These are phyloP conservation scores for Indri indri DNA, from an alignment of 2,113 vertebrate genomes.

Conservation along the genomic window DNA sequence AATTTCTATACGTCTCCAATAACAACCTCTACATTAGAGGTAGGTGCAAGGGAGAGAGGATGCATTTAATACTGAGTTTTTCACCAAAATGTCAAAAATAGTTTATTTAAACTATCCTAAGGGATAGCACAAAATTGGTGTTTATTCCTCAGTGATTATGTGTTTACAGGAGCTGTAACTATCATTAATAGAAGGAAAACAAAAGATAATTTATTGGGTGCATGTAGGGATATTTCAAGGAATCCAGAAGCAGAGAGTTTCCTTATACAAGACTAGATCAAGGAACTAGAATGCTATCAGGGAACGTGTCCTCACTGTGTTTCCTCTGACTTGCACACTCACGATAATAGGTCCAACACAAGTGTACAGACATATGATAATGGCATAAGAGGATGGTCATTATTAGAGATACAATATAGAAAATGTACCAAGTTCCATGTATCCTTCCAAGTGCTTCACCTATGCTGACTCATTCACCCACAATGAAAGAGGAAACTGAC, in stretches of 20 bases:
- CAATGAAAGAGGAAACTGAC: not conserved
- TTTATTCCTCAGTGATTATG: not conserved
- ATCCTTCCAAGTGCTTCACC: not conserved
- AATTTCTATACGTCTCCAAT: not conserved
- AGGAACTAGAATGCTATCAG: not conserved
- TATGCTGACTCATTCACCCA: not conserved
- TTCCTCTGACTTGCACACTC: not conserved
- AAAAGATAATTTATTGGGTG: not conserved
- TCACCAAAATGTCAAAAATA: conserved; percentile 28
- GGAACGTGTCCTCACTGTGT: not conserved
- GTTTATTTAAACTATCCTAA: conserved; percentile 20
- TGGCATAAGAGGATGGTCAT: too few species aligned
- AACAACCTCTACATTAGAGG: not conserved
- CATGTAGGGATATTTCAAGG: not conserved
- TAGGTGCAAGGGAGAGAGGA: not conserved
- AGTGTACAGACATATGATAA: rapidly evolving
- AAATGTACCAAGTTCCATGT: rapidly evolving
- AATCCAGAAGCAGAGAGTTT: not conserved
- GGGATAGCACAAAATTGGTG: not conserved
- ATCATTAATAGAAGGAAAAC: not conserved
- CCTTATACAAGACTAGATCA: not conserved
- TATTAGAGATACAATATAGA: not conserved
- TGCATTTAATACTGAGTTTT: not conserved
- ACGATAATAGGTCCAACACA: rapidly evolving
- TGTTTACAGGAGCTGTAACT: not conserved